phyloP scores from a whole-genome alignment of 2,888 invertebrate species.

The Osmoderma eremita region DNA sequence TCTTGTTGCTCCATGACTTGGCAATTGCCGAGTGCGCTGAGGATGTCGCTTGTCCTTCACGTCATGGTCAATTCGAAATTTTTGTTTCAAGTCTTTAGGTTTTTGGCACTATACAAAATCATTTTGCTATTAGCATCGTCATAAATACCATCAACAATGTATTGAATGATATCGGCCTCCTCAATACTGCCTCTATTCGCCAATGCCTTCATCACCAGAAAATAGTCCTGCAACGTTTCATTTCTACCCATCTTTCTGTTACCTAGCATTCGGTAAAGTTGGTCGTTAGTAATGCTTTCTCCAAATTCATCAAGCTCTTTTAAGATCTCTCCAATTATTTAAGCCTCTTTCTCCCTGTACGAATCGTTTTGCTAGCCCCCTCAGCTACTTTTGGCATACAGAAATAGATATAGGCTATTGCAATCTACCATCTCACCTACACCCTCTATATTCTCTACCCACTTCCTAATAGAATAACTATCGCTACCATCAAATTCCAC shows the following conservation, averaged over 20 bases:
- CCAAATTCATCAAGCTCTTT: constrained; percentile 1
- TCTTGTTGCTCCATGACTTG: not conserved
- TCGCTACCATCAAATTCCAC: constrained; percentile 18
- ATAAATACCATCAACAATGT: constrained; percentile 3
- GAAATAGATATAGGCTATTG: not conserved
- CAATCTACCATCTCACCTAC: constrained; percentile 10
- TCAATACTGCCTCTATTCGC: too few relatives aligned
- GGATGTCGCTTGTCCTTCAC: not conserved
- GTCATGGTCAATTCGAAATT: not conserved
- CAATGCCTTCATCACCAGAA: too few relatives aligned
- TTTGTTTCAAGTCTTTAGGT: not conserved
- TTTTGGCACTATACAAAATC: constrained; percentile 4
- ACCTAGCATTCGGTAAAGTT: constrained; percentile 3
- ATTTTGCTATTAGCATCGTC: constrained; percentile 4
- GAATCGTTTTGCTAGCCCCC: constrained; percentile 5
- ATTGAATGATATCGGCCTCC: not conserved
- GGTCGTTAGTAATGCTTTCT: constrained; percentile 4
- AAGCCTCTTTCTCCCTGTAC: constrained; percentile 6
- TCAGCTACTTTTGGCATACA: constrained; percentile 9
- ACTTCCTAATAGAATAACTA: constrained; percentile 6
- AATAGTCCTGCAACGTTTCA: too few relatives aligned
- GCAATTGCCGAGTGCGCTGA: not conserved
- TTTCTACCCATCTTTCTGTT: not conserved
- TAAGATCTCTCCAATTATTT: not conserved
- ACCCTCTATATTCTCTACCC: constrained; percentile 6